Base-by-base conservation (phyloP, 2,888 invertebrate genomes). In the Drosophila melanosoma region DNA sequence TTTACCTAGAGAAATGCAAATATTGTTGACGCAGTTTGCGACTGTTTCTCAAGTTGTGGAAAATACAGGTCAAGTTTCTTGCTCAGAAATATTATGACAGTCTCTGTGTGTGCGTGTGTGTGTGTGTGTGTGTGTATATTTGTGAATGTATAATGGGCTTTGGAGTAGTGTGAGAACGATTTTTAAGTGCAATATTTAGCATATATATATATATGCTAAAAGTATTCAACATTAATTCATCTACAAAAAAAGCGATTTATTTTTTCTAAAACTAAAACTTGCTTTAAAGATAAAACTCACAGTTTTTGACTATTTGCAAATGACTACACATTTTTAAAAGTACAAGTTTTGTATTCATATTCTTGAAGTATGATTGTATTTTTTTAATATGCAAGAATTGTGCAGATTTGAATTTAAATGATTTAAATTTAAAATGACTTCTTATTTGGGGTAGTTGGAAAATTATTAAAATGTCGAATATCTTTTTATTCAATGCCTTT, bases 1-100 rank as follows among this genome's bases (percentile, higher is more conserved):
- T 79, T 82, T 85, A 85, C 86, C 80, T 70, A 85, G 81, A 79
- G 83, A 82, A 82, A 79, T 74, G 83, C 70, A 79, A 82, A 79
- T 82, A 62, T 72, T 68, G 59, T 63, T 63, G 75, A 56, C 58
- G 67, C 84, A 63, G 40, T 64, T 63, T 63, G 71, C 77, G 59
- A 66, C 59, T 66, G 76, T 62, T 72, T 73, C 6, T 69, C 58
- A 74, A 62, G 66, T 66, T 69, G 67, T 71, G 53, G 56, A 75
- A 53, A 75, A 85, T 79, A 69, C 81, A 70, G 86, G 86, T 82
- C 81, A 82, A 82, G 81, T 82, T 83, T 80, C 80, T 64, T 66
- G 60, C 62, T 66, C 71, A 53, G 51, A 17, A 64, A 53, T 56
- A 49, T 52, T 56, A 49, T 52, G 35, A 54, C 49, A 38, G 36